Evolutionary conservation across 53 echinoderm and acorn worm species (phyloP).

Genomic region (Actinopyga echinites): DNA sequence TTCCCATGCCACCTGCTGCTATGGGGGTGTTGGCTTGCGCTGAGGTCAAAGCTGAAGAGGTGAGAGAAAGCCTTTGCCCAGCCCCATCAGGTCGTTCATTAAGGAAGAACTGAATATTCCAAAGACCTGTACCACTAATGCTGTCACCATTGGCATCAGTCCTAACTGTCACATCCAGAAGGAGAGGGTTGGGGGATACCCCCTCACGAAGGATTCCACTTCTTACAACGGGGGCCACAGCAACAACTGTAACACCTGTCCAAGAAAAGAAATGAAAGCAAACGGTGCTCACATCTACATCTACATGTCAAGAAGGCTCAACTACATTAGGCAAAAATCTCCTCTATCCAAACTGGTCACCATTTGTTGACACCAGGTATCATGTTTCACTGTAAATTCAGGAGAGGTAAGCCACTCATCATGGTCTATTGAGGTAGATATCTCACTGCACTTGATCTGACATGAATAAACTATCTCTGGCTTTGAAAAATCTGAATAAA

Average conservation of each 20-base stretch:
- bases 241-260: constrained; percentile 64
- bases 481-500: too few relatives aligned
- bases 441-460: too few relatives aligned
- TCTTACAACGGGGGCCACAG: constrained; percentile 42
- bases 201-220: constrained; percentile 65
- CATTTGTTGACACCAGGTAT: too few relatives aligned
- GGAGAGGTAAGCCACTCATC: too few relatives aligned
- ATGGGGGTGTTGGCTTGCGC: constrained; percentile 53
- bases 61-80: constrained; percentile 25
- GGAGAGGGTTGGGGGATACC: constrained; percentile 43
- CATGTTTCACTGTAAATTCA: too few relatives aligned
- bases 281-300: background rate
- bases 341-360: too few relatives aligned
- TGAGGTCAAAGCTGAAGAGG: constrained; percentile 34
- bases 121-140: constrained; percentile 73
- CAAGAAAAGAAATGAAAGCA: background rate
- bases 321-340: too few relatives aligned
- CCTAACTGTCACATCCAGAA: constrained; percentile 54
- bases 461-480: too few relatives aligned
- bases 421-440: too few relatives aligned
- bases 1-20: constrained; percentile 48
- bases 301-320: too few relatives aligned
- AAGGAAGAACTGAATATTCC: constrained; percentile 68
- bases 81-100: constrained; percentile 50
- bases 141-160: constrained; percentile 61